Base-by-base conservation (phyloP, 2,888 invertebrate genomes). In the Tipula lateralis region DNA sequence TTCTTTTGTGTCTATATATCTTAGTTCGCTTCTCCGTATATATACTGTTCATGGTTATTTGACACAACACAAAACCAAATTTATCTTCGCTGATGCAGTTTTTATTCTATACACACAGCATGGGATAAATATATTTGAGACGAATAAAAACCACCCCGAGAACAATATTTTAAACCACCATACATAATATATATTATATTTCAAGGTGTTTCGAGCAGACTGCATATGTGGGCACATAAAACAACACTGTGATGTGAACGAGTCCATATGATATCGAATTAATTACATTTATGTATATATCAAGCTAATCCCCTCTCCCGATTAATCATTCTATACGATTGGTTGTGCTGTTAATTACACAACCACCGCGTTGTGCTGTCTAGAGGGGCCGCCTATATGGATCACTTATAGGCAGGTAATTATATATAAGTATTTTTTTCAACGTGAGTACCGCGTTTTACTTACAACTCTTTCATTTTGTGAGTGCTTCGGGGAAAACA, bases 1-100 rank as follows among this genome's bases (percentile, higher is more conserved):
- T 66, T 66, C 66, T 66, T 24, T 66, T 66, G 66, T 66, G 66
- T 66, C 66, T 66, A 66, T 66, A n/a, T n/a, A 66, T 66, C 50
- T 50, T 50, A 50, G 6, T 16, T 50, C 44, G 16, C n/a, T 16
- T 50, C 44, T 50, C n/a, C 4, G 5, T 16, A 50, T 50, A 24
- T 66, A 66, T 66, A 24, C 9, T 66, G 66, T 66, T 66, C 66
- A 66, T 24, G 66, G 66, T 66, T 66, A 66, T 66, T 66, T 66
- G 66, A 66, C 66, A 66, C 66, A 66, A 66, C 66, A 66, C 24
- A 66, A 66, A 66, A 66, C 19, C 24, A 66, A 19, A 66, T 66
- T 50, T 50, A 50, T 19, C 19, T 50, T 50, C 50, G 50, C 19
- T 19, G 50, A 19, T 50, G 50, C 19, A 50, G 50, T 50, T 50